Evolutionary conservation across 2,888 invertebrate genomes (phyloP).

Genomic region (Platynereis dumerilii): DNA sequence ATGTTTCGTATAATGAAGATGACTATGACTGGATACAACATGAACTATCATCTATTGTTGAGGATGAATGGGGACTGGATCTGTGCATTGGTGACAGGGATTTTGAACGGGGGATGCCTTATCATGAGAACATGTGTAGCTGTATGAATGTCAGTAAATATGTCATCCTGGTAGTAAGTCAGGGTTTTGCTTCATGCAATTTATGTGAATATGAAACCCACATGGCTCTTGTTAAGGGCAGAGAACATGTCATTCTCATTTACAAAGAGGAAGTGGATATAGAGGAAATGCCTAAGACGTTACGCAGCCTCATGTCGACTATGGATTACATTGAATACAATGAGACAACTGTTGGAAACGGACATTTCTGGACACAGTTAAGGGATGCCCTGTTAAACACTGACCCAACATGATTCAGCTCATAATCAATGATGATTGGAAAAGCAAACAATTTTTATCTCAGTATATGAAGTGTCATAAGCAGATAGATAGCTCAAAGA

Average conservation of each 20-base stretch:
- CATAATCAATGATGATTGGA: too few relatives aligned
- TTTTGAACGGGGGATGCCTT: background rate
- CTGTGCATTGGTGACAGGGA: slow-evolving; percentile 1
- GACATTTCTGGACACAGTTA: too few relatives aligned
- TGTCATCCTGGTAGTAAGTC: background rate
- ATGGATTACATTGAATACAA: too few relatives aligned
- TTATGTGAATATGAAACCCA: background rate
- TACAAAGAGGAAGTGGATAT: too few relatives aligned
- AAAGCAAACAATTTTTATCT: too few relatives aligned
- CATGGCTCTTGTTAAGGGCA: background rate
- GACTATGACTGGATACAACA: slow-evolving; percentile 1
- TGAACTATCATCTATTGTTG: background rate
- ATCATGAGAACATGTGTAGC: background rate
- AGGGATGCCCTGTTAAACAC: too few relatives aligned
- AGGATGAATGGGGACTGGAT: slow-evolving; percentile 1
- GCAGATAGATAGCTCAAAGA: too few relatives aligned
- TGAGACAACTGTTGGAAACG: too few relatives aligned
- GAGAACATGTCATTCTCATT: background rate
- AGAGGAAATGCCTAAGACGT: too few relatives aligned
- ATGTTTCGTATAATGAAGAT: background rate
- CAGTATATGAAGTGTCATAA: too few relatives aligned
- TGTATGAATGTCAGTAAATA: background rate
- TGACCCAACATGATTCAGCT: too few relatives aligned
- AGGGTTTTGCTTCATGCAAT: background rate
- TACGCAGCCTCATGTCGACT: too few relatives aligned